phyloP scores from a whole-genome alignment of 2,888 invertebrate species.

The Galerucella nymphaeae region DNA sequence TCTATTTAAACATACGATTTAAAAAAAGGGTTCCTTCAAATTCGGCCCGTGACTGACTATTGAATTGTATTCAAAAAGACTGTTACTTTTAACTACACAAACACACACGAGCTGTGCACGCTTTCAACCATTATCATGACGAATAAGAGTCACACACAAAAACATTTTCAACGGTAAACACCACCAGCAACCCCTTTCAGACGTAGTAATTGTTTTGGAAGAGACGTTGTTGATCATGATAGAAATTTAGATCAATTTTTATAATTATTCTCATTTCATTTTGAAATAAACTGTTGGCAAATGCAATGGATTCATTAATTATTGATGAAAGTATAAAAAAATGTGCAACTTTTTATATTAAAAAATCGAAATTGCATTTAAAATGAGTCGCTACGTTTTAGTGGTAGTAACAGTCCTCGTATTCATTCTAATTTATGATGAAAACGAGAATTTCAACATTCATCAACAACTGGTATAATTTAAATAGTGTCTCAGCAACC shows the following conservation, averaged over 20 bases:
- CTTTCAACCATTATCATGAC: conserved; percentile 57
- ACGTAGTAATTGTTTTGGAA: conserved; percentile 20
- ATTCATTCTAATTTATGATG: conserved; percentile 47
- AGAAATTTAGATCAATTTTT: not conserved
- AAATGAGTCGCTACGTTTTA: conserved; percentile 28
- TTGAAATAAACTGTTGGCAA: not conserved
- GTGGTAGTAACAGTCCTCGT: conserved; percentile 37
- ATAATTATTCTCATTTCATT: not conserved
- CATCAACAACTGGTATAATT: conserved; percentile 41
- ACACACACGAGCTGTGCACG: conserved; percentile 58
- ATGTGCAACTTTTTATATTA: not conserved
- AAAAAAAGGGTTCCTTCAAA: conserved; percentile 50
- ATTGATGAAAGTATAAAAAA: not conserved
- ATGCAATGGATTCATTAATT: not conserved
- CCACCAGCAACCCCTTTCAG: conserved; percentile 36
- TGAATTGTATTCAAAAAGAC: conserved; percentile 49
- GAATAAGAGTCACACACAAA: conserved; percentile 40
- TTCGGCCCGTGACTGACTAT: conserved; percentile 28
- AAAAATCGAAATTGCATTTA: not conserved
- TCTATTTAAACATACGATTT: conserved; percentile 59
- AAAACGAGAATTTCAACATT: conserved; percentile 48
- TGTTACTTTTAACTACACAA: conserved; percentile 52
- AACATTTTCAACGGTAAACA: conserved; percentile 43
- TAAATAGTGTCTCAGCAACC: conserved; percentile 36
- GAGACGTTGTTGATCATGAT: not conserved